phyloP scores from a whole-genome alignment of 2,113 vertebrate genomes.

The Nanorana parkeri region DNA sequence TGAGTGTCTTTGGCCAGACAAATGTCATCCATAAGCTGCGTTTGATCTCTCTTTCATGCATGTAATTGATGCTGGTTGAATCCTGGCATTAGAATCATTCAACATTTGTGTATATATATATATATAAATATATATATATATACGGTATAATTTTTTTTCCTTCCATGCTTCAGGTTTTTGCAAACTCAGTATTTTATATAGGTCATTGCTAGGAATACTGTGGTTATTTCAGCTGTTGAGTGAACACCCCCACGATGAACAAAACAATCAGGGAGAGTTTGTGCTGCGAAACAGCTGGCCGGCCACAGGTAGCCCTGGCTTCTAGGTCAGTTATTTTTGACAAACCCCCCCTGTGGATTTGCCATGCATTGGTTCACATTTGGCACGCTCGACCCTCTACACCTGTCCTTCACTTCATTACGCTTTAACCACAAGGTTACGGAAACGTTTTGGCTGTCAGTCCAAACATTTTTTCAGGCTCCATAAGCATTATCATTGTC shows the following conservation, averaged over 20 bases:
- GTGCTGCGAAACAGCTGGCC: neutral
- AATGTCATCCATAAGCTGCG: conserved; percentile 2
- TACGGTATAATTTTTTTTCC: no score
- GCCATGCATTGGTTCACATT: neutral
- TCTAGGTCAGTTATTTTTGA: neutral
- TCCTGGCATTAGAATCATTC: neutral
- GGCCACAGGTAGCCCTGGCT: neutral
- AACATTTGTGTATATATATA: no score
- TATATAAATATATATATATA: no score
- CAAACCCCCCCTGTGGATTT: neutral
- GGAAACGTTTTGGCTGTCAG: conserved; percentile 5
- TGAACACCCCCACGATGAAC: neutral
- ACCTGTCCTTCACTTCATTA: neutral
- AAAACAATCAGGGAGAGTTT: neutral
- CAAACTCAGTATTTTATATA: conserved; percentile 20
- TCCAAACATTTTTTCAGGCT: neutral
- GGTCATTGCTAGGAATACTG: conserved; percentile 5
- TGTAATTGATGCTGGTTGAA: conserved; percentile 1
- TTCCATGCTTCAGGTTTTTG: neutral
- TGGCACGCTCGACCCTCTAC: neutral
- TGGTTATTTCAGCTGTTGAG: conserved; percentile 30
- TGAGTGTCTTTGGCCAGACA: neutral
- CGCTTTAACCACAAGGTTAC: conserved; percentile 7
- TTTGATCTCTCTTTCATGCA: neutral
- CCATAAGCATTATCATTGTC: neutral